A percentile compares a stretch with the other conserved stretches of the same genome.
phyloP scores from a whole-genome alignment of 2,888 invertebrate species.

The Lasioglossum vierecki region DNA sequence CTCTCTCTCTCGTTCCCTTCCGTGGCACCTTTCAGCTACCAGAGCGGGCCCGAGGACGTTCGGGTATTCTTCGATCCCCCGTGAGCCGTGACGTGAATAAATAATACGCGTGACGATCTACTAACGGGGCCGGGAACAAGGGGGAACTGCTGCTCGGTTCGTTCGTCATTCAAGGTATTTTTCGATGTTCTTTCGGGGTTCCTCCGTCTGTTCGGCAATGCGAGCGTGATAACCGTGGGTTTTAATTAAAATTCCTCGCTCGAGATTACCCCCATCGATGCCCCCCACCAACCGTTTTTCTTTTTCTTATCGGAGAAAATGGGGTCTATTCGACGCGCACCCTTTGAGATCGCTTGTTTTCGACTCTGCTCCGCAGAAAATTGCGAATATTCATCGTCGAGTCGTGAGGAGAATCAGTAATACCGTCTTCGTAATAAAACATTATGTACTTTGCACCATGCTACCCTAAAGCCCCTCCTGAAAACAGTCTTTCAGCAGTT shows the following conservation, averaged over 20 bases:
- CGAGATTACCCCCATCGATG: constrained; percentile 26
- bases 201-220: constrained; percentile 50
- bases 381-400: neutral
- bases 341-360: neutral
- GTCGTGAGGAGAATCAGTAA: neutral
- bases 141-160: constrained; percentile 41
- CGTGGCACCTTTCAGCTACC: constrained; percentile 65
- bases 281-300: neutral
- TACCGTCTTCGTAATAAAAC: neutral
- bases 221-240: constrained; percentile 53
- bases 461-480: neutral
- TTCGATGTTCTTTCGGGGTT: constrained; percentile 59
- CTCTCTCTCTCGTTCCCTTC: constrained; percentile 42
- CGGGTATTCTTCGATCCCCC: constrained; percentile 71
- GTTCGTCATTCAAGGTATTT: constrained; percentile 63
- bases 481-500: neutral
- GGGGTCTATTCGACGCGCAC: constrained; percentile 8
- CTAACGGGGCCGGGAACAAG: constrained; percentile 34
- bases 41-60: constrained; percentile 50
- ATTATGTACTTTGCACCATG: neutral
- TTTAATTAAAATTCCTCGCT: constrained; percentile 62
- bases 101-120: constrained; percentile 73
- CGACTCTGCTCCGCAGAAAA: neutral
- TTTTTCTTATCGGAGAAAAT: constrained; percentile 28
- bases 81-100: constrained; percentile 72